Conservation (phyloP, 2,113 vertebrate genomes). For the Pholis gunnellus region DNA sequence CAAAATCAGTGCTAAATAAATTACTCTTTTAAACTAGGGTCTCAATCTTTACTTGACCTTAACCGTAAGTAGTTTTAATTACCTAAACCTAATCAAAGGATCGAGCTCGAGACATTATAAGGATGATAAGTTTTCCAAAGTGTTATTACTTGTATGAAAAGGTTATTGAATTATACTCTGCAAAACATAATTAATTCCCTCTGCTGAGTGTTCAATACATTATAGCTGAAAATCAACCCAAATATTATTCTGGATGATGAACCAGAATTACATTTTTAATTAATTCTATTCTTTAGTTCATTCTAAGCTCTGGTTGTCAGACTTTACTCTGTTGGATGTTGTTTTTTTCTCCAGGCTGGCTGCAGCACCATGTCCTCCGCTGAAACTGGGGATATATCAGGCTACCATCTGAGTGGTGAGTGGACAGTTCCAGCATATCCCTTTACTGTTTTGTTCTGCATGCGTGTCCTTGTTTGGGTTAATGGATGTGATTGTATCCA, state of each 20-base stretch:
- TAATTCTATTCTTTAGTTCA: neutral
- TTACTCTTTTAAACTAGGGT: neutral
- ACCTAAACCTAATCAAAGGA: neutral
- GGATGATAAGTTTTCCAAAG: neutral
- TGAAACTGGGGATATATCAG: slow-evolving; percentile 80
- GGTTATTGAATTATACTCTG: neutral
- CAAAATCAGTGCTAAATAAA: neutral
- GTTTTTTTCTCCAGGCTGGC: slow-evolving; percentile 67
- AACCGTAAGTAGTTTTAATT: neutral
- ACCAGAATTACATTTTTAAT: neutral
- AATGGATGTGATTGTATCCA: slow-evolving; percentile 3
- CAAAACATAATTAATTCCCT: neutral
- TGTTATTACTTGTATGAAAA: neutral
- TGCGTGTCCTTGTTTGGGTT: neutral
- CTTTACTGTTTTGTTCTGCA: neutral
- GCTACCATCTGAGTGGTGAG: slow-evolving; percentile 87
- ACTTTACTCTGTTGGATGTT: slow-evolving; percentile 1
- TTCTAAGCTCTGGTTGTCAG: neutral
- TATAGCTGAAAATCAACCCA: neutral
- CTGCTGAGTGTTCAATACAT: neutral
- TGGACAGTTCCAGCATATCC: slow-evolving; percentile 4
- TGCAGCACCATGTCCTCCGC: slow-evolving; percentile 84
- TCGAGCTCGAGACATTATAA: neutral
- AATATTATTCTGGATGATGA: neutral
- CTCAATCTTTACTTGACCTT: neutral